Percentiles rank a stretch among this genome's conserved stretches.
phyloP scores from a whole-genome alignment of 2,888 invertebrate genomes.

The Morpho helenor region DNA sequence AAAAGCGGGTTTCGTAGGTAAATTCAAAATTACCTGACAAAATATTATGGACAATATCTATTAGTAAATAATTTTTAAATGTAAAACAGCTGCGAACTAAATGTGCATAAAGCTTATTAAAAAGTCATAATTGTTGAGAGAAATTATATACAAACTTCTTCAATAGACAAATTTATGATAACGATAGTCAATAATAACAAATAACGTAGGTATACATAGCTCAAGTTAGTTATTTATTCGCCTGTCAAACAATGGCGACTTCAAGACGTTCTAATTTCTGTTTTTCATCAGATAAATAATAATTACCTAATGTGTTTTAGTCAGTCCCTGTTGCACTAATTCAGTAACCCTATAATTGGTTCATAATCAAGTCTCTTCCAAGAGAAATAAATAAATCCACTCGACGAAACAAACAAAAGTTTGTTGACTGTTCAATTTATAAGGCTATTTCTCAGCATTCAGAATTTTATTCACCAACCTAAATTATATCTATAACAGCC shows the following conservation, averaged over 20 bases:
- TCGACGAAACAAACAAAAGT: conserved; percentile 77
- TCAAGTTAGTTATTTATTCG: conserved; percentile 41
- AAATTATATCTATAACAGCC: conserved; percentile 58
- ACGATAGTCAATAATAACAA: conserved; percentile 41
- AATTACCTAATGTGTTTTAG: conserved; percentile 73
- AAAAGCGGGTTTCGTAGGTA: too few species aligned
- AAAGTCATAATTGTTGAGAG: conserved; percentile 1
- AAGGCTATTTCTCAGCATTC: conserved; percentile 64
- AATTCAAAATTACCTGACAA: too few species aligned
- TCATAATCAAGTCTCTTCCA: conserved; percentile 67
- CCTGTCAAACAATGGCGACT: conserved; percentile 77
- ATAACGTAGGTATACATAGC: conserved; percentile 36
- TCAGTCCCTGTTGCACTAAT: conserved; percentile 69
- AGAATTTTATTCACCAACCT: conserved; percentile 66
- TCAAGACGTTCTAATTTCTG: conserved; percentile 50
- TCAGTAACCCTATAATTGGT: conserved; percentile 62
- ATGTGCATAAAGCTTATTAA: background rate
- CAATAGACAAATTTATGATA: conserved; percentile 25
- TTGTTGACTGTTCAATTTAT: conserved; percentile 79
- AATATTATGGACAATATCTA: background rate
- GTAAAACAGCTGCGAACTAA: conserved; percentile 11
- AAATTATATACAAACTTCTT: background rate
- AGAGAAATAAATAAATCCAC: conserved; percentile 65
- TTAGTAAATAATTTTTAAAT: conserved; percentile 1
- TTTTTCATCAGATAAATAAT: conserved; percentile 42